Evolutionary conservation across 2,888 invertebrate genomes (phyloP).

Genomic region (Dasypogon diadema): DNA sequence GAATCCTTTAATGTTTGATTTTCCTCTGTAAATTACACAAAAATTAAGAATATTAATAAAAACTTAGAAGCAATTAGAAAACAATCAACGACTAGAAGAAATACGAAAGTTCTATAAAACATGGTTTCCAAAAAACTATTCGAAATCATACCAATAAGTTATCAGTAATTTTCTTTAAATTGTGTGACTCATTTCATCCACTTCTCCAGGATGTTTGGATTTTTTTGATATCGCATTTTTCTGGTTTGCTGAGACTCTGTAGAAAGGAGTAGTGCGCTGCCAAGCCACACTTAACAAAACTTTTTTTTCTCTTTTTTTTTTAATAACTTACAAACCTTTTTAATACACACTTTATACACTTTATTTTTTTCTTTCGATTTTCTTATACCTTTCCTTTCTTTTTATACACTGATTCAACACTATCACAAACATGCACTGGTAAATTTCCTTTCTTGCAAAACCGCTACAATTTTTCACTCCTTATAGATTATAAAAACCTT

Average conservation of each 20-base stretch:
- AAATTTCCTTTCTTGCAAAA: not conserved
- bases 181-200: constrained; percentile 51
- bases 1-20: constrained; percentile 72
- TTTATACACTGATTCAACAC: constrained; percentile 10
- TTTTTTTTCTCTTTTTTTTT: constrained; percentile 26
- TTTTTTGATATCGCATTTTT: constrained; percentile 13
- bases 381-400: not conserved
- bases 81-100: constrained; percentile 24
- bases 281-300: constrained; percentile 41
- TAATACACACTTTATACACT: constrained; percentile 28
- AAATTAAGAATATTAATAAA: not conserved
- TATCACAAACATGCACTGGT: constrained; percentile 14
- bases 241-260: constrained; percentile 56
- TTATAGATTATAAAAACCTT: not conserved
- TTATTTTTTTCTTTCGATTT: not conserved
- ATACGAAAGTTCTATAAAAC: constrained; percentile 41
- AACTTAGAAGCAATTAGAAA: not conserved
- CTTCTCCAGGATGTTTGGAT: constrained; percentile 52
- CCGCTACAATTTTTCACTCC: constrained; percentile 3
- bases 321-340: constrained; percentile 35
- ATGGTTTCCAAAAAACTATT: constrained; percentile 52
- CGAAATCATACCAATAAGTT: constrained; percentile 59
- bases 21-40: constrained; percentile 62
- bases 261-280: constrained; percentile 52
- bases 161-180: constrained; percentile 50